Evolutionary conservation across 2,113 vertebrate genomes (phyloP).

Genomic region (Forbesichthys papilliferus): DNA sequence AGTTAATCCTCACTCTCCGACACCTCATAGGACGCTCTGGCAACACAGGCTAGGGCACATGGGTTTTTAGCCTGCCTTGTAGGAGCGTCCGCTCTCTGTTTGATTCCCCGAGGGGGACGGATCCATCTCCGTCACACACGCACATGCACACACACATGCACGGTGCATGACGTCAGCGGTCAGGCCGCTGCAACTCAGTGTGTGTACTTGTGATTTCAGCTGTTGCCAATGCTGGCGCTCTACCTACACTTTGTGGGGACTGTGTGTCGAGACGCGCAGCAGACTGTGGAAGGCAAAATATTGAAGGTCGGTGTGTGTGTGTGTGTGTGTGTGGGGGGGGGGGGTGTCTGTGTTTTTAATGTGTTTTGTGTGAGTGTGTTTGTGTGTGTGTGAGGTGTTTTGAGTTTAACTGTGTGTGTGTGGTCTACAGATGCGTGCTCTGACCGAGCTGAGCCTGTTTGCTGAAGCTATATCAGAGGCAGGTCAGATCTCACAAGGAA

Average conservation of each 20-base stretch:
- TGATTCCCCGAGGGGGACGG: too few species aligned
- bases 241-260: constrained; percentile 84
- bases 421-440: constrained; percentile 46
- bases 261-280: constrained; percentile 82
- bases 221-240: constrained; percentile 85
- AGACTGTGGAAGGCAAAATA: constrained; percentile 82
- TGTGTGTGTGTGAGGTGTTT: not conserved
- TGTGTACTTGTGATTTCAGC: constrained; percentile 66
- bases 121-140: too few species aligned
- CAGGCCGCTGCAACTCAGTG: not conserved
- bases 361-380: constrained; percentile 4
- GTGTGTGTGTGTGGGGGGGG: too few species aligned
- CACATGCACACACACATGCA: not conserved
- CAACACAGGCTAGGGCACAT: too few species aligned
- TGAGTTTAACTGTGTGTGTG: constrained; percentile 1
- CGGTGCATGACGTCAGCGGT: not conserved
- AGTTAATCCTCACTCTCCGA: too few species aligned
- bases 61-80: too few species aligned
- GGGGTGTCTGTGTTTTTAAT: not conserved
- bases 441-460: constrained; percentile 72
- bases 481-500: constrained; percentile 50
- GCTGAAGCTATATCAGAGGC: constrained; percentile 68
- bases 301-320: constrained; percentile 81
- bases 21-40: too few species aligned
- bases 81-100: too few species aligned